Conservation (phyloP, 2,888 invertebrate species). For the Brachypalpus laphriformis region DNA sequence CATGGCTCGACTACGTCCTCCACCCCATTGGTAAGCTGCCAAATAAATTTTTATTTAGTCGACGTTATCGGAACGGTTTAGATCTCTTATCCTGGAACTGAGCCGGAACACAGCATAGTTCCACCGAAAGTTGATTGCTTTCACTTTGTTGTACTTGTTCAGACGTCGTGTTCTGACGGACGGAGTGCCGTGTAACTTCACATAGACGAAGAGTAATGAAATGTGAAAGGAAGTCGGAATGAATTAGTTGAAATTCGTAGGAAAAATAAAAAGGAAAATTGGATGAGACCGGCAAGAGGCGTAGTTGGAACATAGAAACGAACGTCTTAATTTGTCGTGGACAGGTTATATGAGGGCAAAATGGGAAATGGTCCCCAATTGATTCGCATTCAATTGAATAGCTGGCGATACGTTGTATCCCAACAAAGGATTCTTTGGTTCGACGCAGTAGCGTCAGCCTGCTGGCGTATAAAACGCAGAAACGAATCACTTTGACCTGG, state of each 20-base stretch:
- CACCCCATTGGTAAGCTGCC: neutral
- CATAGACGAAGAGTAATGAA: conserved; percentile 4
- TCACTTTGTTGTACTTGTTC: conserved; percentile 4
- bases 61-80: conserved; percentile 51
- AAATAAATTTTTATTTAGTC: conserved; percentile 48
- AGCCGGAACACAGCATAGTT: conserved; percentile 35
- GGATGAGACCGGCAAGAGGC: neutral
- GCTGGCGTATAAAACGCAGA: neutral
- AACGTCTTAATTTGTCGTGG: conserved; percentile 34
- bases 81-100: conserved; percentile 41
- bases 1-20: neutral
- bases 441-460: neutral
- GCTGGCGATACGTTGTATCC: too few species aligned
- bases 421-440: neutral
- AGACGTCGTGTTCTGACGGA: neutral
- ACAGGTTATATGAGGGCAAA: neutral
- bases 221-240: conserved; percentile 36
- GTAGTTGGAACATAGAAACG: neutral
- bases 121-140: conserved; percentile 35
- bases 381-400: too few species aligned
- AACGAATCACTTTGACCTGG: neutral
- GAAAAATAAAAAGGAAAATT: conserved; percentile 1
- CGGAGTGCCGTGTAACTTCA: neutral
- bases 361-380: neutral
- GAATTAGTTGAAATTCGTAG: conserved; percentile 29